Percentiles rank a stretch among this genome's conserved stretches.
These are phyloP conservation scores for Leucophenga varia DNA, from an alignment of 1,140 invertebrate species.

Conservation along the genomic window DNA sequence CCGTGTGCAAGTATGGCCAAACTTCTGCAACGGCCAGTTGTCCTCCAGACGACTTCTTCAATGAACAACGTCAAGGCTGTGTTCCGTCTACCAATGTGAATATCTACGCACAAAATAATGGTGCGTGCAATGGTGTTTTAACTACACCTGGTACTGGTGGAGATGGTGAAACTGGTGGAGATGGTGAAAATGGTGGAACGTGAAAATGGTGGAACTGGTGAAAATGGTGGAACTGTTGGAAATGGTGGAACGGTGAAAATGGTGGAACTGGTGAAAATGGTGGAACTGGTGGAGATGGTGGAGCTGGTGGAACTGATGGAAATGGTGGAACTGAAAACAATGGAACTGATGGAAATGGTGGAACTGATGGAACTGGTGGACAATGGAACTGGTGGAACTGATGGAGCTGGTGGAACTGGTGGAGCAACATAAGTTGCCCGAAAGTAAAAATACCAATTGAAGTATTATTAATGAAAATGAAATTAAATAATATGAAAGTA, in stretches of 20 bases:
- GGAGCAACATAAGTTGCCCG: no score
- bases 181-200: not conserved
- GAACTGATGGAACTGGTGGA: no score
- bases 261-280: not conserved
- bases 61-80: constrained; percentile 3
- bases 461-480: no score
- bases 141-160: not conserved
- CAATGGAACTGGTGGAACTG: no score
- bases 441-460: no score
- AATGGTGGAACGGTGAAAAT: no score
- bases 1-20: constrained; percentile 3
- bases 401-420: no score
- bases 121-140: not conserved
- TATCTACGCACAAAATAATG: not conserved
- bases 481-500: no score
- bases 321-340: not conserved
- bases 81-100: not conserved
- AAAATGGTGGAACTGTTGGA: not conserved
- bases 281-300: not conserved
- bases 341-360: no score
- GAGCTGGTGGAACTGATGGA: no score
- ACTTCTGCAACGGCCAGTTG: not conserved
- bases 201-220: not conserved
- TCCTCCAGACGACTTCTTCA: not conserved
- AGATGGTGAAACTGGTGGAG: no score